A percentile compares a stretch with the other conserved stretches of the same genome.
These are phyloP conservation scores for Pachymerium ferrugineum DNA, from an alignment of 2,888 invertebrate genomes.

Conservation along the genomic window DNA sequence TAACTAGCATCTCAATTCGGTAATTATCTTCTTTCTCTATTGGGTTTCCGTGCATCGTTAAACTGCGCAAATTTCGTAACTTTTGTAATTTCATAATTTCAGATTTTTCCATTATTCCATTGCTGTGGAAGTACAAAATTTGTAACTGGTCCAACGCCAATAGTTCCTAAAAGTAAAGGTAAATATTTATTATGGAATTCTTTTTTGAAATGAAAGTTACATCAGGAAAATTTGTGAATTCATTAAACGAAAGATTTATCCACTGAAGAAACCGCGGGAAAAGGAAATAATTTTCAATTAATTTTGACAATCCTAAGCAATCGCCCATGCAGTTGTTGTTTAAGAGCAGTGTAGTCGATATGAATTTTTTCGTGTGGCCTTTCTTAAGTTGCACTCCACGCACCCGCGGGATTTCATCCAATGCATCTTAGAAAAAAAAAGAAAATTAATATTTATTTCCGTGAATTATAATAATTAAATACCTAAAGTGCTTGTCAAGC, in stretches of 20 bases:
- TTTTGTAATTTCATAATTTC: neutral
- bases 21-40: constrained; percentile 44
- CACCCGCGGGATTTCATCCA: neutral
- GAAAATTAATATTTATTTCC: neutral
- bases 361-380: neutral
- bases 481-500: neutral
- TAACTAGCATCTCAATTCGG: constrained; percentile 38
- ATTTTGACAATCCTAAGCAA: neutral
- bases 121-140: constrained; percentile 23
- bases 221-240: neutral
- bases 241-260: neutral
- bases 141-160: neutral
- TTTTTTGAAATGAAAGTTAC: neutral
- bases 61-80: constrained; percentile 40
- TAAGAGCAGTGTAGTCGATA: neutral
- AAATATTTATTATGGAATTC: neutral
- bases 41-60: constrained; percentile 44
- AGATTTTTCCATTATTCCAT: neutral
- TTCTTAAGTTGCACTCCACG: neutral
- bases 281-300: neutral
- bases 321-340: constrained; percentile 4
- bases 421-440: constrained; percentile 5
- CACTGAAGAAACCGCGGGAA: neutral
- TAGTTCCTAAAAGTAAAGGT: neutral
- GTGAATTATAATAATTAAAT: too few species aligned